phyloP scores from a whole-genome alignment of 2,888 invertebrate genomes.

The Calliopum simillimum region DNA sequence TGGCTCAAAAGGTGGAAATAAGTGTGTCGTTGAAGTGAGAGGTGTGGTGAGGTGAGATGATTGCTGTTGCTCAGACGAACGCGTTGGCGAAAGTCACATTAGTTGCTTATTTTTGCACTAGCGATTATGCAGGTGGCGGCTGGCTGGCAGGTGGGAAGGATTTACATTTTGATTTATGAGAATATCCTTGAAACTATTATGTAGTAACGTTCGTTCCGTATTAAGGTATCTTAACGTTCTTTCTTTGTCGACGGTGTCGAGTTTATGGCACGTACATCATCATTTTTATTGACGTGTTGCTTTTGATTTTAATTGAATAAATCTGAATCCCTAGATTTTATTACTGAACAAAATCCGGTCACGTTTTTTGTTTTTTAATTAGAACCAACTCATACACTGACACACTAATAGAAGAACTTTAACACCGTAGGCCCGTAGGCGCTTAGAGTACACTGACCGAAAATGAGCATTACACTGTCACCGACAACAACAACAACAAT shows the following conservation, averaged over 20 bases:
- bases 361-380: not conserved
- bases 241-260: not conserved
- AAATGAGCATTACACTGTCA: not conserved
- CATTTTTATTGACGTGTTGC: not conserved
- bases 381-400: not conserved
- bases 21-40: not conserved
- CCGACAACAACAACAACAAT: slow-evolving; percentile 6
- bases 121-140: not conserved
- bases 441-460: slow-evolving; percentile 21
- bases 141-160: not conserved
- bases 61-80: not conserved
- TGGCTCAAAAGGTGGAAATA: not conserved
- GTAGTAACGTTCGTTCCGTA: not conserved
- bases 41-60: too few relatives aligned
- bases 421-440: not conserved
- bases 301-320: not conserved
- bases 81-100: not conserved
- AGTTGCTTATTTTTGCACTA: not conserved
- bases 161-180: not conserved
- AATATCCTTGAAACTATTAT: slow-evolving; percentile 3
- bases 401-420: not conserved
- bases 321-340: not conserved
- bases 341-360: not conserved
- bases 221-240: not conserved
- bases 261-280: not conserved